These are phyloP conservation scores for Gallinago stenura DNA, from an alignment of 2,797 vertebrate genomes.

Conservation along the genomic window DNA sequence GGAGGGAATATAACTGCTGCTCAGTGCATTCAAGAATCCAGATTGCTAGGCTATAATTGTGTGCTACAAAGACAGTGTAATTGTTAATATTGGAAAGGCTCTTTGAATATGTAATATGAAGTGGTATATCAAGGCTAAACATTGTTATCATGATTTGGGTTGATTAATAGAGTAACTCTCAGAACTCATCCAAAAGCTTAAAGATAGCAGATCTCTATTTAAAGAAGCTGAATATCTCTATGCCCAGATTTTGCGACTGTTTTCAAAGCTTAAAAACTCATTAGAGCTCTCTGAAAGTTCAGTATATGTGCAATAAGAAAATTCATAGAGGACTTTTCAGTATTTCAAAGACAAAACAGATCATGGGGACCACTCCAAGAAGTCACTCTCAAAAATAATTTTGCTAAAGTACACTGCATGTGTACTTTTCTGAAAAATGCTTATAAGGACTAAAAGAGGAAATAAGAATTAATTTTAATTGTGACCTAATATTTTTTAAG, in stretches of 20 bases:
- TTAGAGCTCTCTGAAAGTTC: neutral
- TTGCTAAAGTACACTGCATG: neutral
- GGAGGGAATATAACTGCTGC: neutral
- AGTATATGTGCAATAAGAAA: neutral
- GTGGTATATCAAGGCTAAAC: neutral
- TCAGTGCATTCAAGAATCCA: constrained; percentile 8
- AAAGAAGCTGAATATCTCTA: neutral
- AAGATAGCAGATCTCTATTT: neutral
- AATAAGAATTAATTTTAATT: neutral
- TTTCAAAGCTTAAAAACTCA: neutral
- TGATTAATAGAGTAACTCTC: neutral
- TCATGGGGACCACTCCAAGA: neutral
- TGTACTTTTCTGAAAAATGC: neutral
- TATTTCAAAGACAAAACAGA: neutral
- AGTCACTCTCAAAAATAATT: neutral
- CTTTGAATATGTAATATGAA: neutral
- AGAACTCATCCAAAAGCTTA: neutral
- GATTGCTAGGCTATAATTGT: neutral
- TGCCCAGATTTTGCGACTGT: neutral
- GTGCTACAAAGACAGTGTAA: neutral
- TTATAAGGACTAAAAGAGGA: neutral
- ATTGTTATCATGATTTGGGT: neutral
- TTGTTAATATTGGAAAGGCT: neutral
- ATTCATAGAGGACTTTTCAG: neutral
- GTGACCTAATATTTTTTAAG: neutral